Percentiles rank a stretch among this genome's conserved stretches.
Evolutionary conservation across 2,797 vertebrate genomes (phyloP).

Genomic region (Glyptemys insculpta): DNA sequence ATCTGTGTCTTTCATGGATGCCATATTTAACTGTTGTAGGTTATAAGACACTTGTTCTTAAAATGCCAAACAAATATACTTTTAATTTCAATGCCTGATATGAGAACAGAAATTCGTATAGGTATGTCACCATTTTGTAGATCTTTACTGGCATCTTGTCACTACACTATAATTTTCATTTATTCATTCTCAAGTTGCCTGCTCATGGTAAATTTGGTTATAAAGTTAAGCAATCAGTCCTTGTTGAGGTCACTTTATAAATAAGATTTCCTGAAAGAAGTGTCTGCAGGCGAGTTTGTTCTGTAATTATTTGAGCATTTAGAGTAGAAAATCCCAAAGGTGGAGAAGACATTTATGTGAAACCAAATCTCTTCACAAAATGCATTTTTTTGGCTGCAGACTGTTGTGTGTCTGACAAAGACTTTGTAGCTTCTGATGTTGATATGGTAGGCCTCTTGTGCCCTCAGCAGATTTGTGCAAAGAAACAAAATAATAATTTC

Average conservation of each 20-base stretch:
- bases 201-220: conserved; percentile 62
- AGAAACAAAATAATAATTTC: neutral
- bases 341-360: conserved; percentile 40
- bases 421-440: conserved; percentile 7
- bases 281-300: conserved; percentile 54
- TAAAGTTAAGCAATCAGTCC: conserved; percentile 57
- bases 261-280: conserved; percentile 62
- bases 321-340: conserved; percentile 51
- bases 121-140: conserved; percentile 5
- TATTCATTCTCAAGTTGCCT: conserved; percentile 48
- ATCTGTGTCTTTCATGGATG: neutral
- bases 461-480: neutral
- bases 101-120: neutral
- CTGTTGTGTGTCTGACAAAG: conserved; percentile 12
- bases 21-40: neutral
- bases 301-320: conserved; percentile 62
- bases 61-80: neutral
- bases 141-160: conserved; percentile 23
- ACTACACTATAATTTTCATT: neutral
- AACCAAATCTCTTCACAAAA: conserved; percentile 26
- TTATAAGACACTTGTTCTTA: neutral
- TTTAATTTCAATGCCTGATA: neutral
- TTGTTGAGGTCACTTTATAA: conserved; percentile 49
- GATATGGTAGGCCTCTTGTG: neutral
- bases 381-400: neutral